Percentiles rank a stretch among this genome's conserved stretches.
These are phyloP conservation scores for Callimorpha dominula DNA, from an alignment of 2,888 invertebrate species.

Conservation along the genomic window DNA sequence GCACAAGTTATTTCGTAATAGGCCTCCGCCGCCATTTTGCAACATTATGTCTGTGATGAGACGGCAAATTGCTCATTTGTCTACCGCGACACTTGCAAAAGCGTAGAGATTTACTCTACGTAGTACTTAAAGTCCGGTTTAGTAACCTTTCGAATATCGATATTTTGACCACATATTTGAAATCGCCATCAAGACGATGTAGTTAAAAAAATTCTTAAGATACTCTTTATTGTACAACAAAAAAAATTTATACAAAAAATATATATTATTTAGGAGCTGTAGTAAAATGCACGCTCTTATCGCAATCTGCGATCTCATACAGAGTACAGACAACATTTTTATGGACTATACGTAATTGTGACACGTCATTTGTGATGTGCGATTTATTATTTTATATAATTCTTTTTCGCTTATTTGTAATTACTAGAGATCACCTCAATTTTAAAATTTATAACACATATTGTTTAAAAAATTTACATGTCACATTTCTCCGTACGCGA, in stretches of 20 bases:
- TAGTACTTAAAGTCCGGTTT: constrained; percentile 26
- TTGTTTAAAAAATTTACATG: too few relatives aligned
- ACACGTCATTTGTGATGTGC: not conserved
- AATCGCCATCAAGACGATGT: not conserved
- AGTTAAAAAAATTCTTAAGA: not conserved
- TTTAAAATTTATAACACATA: too few relatives aligned
- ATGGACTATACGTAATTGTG: not conserved
- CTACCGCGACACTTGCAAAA: constrained; percentile 74
- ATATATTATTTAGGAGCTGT: too few relatives aligned
- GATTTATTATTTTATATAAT: not conserved
- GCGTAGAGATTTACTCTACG: constrained; percentile 48
- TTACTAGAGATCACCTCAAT: too few relatives aligned
- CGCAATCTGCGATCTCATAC: not conserved
- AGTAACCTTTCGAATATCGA: constrained; percentile 24
- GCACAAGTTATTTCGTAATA: constrained; percentile 66
- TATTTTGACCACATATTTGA: constrained; percentile 1
- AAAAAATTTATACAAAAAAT: not conserved
- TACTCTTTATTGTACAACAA: not conserved
- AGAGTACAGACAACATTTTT: not conserved
- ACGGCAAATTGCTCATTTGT: constrained; percentile 80
- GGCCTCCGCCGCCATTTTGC: constrained; percentile 66
- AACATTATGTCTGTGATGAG: constrained; percentile 77
- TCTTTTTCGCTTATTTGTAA: not conserved
- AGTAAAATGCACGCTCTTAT: not conserved
- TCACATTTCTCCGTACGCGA: too few relatives aligned